Evolutionary conservation across 2,888 invertebrate species (phyloP).

Genomic region (Linyphia triangularis): DNA sequence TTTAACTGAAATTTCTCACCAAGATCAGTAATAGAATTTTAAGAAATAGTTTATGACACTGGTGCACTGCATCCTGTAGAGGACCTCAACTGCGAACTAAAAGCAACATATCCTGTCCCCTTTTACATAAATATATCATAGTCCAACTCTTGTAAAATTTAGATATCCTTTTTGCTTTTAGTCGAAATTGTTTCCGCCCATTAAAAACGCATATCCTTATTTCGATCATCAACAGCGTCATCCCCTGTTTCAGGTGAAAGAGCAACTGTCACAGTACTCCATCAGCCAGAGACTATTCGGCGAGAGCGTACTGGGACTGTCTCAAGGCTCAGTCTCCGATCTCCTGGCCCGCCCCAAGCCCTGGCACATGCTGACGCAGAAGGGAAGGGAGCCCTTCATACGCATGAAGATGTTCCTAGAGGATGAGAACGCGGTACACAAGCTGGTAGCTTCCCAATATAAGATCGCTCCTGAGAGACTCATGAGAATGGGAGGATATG

Average conservation of each 20-base stretch:
- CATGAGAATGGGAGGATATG: conserved; percentile 87
- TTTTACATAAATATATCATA: too few species aligned
- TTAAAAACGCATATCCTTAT: too few species aligned
- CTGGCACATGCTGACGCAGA: conserved; percentile 99
- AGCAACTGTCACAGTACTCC: conserved; percentile 95
- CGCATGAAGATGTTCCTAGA: conserved; percentile 98
- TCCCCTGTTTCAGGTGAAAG: conserved; percentile 85
- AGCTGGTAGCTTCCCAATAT: conserved; percentile 96
- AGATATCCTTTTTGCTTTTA: too few species aligned
- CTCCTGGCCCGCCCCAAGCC: conserved; percentile 97
- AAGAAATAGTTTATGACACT: too few species aligned
- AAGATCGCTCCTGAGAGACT: conserved; percentile 98
- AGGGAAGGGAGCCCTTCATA: conserved; percentile 97
- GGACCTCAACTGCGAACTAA: too few species aligned
- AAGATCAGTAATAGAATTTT: too few species aligned
- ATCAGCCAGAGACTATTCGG: conserved; percentile 99
- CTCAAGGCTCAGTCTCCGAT: conserved; percentile 98
- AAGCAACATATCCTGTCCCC: too few species aligned
- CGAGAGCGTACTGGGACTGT: conserved; percentile 95
- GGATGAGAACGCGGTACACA: conserved; percentile 96
- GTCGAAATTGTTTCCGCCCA: too few species aligned
- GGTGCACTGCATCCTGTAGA: too few species aligned
- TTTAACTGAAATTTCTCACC: too few species aligned
- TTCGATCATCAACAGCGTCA: not conserved
- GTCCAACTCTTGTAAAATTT: too few species aligned